Evolutionary conservation across 2,888 invertebrate species (phyloP), one percentile per base, ranked within the genome.

Genomic region (Cenopis cana): DNA sequence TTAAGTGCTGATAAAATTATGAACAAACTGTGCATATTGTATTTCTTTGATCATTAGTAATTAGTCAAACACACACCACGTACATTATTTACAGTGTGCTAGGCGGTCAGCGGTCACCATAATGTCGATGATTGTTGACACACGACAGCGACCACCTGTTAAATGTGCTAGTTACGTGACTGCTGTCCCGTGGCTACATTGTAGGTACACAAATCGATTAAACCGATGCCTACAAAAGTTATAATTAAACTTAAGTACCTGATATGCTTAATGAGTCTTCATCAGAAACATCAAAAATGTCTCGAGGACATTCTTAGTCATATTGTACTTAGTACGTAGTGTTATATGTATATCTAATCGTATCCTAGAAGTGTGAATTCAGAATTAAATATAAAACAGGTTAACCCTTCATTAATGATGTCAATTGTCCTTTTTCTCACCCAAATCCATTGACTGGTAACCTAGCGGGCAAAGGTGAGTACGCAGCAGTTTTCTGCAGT

Each of bases 391-490:
- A 4, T 24, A 36, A 50, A 17, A 20, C 10, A 9, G 9, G 18
- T 11, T 50, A 10, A 18, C 10, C 18, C 17, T 18, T 50, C 18
- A 11, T 50, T 10, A 3, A 17, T 50, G 17, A 10, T 50, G 17
- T 5, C 17, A 18, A 17, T 38, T 41, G 12, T 55, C 12, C 10
- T 38, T 14, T 55, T 67, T 4, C 85, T 84, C 77, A 89, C 89
- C 89, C 89, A 76, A 84, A 89, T 76, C 89, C 91, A 74, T 76
- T 80, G 0, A 90, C 89, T 0, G 89, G 85, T 18, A 88, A 74
- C 73, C 91, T 85, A 82, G 74, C 1, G 74, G 70, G 65, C n/a
- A 38, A 69, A 66, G 33, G 69, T 17, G 69, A 61, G 17, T 62
- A 77, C 77, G 0, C 78, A 12, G 81, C 60, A 3, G 85, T 46